Base-by-base conservation (phyloP, 2,888 invertebrate species). In the Drosophila quasianomalipes region DNA sequence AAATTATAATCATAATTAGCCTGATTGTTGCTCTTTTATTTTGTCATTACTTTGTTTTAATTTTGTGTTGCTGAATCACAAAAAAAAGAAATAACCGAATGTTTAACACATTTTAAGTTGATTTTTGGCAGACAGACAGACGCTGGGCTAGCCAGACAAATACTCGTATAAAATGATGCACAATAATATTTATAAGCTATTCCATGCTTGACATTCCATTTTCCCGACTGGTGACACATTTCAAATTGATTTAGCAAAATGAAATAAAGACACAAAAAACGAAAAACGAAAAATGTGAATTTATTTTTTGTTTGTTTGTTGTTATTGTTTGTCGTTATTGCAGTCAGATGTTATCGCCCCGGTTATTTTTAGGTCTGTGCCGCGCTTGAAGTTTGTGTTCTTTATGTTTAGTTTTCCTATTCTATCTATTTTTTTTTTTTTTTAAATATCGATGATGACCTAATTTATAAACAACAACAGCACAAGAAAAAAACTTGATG, bases 401-500 rank as follows among this genome's bases (percentile, higher is more conserved):
- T 73, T 30, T 62, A 28, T 33, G 22, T 71, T 58, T 37, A 44
- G 69, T 66, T 51, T 69, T 63, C 19, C 41, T 67, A 14, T 51
- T 16, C 26, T n/a, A 26, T 37, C 19, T 30, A 5, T 55, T 35
- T 47, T 16, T 33, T 39, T 52, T 28, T 44, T 61, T 67, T 68
- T 51, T 33, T 28, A n/a, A 63, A 66, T 66, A 61, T 81, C 44
- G 71, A 57, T 61, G 83, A 85, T 85, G 85, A 85, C 85, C 88
- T 85, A 85, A 85, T 89, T 89, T 75, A 68, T 26, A 47, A 61
- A 47, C 47, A 60, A 47, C 65, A 69, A 58, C 31, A 22, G 37
- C 54, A 1, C 47, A 19, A 28, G 4, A 49, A 31, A 51, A 22
- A 16, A 41, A 66, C 67, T 61, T 71, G 26, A 57, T 54, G 51